Evolutionary conservation across 2,888 invertebrate genomes (phyloP).

Genomic region (Nasonovia ribisnigri): DNA sequence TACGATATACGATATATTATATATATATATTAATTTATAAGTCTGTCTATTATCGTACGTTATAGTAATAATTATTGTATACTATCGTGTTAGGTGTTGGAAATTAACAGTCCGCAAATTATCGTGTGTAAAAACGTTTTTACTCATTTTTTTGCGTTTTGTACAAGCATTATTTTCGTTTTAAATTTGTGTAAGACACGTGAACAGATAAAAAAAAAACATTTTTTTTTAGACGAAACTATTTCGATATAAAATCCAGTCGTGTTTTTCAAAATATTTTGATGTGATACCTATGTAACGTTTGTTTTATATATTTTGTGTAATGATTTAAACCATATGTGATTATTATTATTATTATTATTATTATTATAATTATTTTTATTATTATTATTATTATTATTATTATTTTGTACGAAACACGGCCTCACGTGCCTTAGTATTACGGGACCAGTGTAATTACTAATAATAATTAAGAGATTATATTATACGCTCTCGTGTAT

Average conservation of each 20-base stretch:
- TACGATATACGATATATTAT: not conserved
- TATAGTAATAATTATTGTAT: constrained; percentile 11
- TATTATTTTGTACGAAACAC: constrained; percentile 62
- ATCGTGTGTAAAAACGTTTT: constrained; percentile 3
- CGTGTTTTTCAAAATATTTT: constrained; percentile 40
- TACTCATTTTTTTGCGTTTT: constrained; percentile 23
- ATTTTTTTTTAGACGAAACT: not conserved
- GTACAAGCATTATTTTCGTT: constrained; percentile 1
- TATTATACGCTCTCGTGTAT: constrained; percentile 20
- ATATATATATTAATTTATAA: constrained; percentile 26
- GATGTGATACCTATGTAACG: constrained; percentile 53
- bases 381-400: constrained; percentile 45
- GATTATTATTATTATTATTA: constrained; percentile 43
- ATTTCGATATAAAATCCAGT: constrained; percentile 29
- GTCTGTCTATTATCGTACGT: constrained; percentile 35
- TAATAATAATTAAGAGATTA: constrained; percentile 52
- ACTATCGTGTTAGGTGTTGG: constrained; percentile 55
- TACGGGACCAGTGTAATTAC: constrained; percentile 65
- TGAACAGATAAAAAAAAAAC: not conserved
- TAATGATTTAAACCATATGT: constrained; percentile 51
- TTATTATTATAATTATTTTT: constrained; percentile 31
- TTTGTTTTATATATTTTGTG: constrained; percentile 33
- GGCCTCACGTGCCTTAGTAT: constrained; percentile 63
- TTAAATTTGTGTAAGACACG: not conserved
- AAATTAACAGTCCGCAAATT: constrained; percentile 53